Evolutionary conservation across 2,888 invertebrate species (phyloP).

Genomic region (Lasioglossum leucozonium): DNA sequence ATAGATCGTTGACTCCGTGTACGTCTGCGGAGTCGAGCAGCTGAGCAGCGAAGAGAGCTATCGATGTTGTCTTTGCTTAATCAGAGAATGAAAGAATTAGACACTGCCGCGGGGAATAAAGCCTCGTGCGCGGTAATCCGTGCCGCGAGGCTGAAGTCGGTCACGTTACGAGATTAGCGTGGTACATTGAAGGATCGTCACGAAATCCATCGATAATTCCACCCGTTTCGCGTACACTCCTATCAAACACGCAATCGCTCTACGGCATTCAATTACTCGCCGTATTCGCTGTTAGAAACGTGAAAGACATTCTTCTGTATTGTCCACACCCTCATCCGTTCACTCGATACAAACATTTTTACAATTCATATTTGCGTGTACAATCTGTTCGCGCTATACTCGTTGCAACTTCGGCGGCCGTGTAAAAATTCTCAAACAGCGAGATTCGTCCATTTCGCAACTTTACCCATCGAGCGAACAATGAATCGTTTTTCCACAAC

Average conservation of each 20-base stretch:
- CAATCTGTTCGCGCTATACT: background rate
- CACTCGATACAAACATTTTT: background rate
- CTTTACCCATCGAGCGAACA: background rate
- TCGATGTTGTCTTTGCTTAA: background rate
- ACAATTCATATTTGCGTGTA: background rate
- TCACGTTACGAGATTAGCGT: conserved; percentile 15
- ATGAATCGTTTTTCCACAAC: background rate
- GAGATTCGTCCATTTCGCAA: background rate
- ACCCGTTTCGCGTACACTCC: background rate
- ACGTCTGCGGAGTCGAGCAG: background rate
- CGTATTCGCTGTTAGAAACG: background rate
- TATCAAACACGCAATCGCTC: background rate
- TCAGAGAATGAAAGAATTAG: background rate
- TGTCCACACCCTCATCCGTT: background rate
- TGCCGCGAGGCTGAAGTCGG: conserved; percentile 2
- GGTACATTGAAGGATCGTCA: background rate
- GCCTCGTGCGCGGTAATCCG: background rate
- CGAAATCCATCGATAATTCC: background rate
- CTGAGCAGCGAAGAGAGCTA: background rate
- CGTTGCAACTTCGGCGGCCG: background rate
- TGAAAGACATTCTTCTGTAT: background rate
- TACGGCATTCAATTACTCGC: background rate
- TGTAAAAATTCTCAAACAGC: background rate
- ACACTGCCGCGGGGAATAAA: background rate
- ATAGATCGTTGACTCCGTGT: background rate